These are phyloP conservation scores for Pseudomyrmex sp. DNA, from an alignment of 1,140 invertebrate genomes.

Conservation along the genomic window DNA sequence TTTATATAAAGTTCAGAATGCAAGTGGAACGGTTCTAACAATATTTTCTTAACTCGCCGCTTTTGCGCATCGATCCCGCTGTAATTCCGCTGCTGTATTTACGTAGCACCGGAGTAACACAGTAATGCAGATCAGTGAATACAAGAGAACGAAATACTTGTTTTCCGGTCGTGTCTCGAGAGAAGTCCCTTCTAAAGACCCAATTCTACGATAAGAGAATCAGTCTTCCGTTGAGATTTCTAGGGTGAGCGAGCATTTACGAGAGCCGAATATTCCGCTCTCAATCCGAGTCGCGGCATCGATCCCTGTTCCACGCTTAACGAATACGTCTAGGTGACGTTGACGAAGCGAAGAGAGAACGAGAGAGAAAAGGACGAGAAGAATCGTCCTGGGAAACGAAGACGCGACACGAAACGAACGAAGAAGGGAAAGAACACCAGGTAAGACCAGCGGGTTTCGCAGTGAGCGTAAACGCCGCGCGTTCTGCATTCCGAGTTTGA, in stretches of 20 bases:
- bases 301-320: constrained; percentile 43
- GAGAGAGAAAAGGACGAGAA: neutral
- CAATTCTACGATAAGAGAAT: constrained; percentile 19
- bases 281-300: constrained; percentile 58
- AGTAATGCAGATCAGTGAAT: constrained; percentile 3
- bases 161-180: neutral
- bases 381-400: constrained; percentile 23
- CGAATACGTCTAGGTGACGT: constrained; percentile 42
- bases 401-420: constrained; percentile 6
- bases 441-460: constrained; percentile 31
- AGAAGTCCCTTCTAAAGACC: constrained; percentile 13
- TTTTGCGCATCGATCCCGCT: neutral
- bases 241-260: constrained; percentile 39
- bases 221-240: constrained; percentile 40
- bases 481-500: constrained; percentile 67
- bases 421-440: constrained; percentile 30
- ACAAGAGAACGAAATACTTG: constrained; percentile 21
- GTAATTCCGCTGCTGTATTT: constrained; percentile 15
- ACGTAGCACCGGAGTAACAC: neutral
- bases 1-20: neutral
- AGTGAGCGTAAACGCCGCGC: constrained; percentile 54
- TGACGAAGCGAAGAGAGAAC: constrained; percentile 7
- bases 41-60: neutral
- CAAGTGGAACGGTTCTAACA: neutral
- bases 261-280: constrained; percentile 36